These are phyloP conservation scores for Ochropacha duplaris DNA, from an alignment of 2,888 invertebrate genomes.

Conservation along the genomic window DNA sequence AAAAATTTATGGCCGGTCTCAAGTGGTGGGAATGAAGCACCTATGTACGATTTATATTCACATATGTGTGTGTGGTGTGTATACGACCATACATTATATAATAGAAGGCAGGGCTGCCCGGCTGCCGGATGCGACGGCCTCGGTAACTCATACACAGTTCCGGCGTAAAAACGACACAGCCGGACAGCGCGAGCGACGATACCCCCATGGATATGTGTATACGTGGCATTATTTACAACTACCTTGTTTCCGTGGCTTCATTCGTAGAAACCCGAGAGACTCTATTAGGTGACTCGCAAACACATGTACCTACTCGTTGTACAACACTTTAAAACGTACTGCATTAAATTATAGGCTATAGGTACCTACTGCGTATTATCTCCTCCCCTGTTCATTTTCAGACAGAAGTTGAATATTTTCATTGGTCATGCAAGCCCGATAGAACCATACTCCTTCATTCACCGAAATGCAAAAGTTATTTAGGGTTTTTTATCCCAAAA, in stretches of 20 bases:
- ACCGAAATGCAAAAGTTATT: too few relatives aligned
- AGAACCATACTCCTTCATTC: too few relatives aligned
- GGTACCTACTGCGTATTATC: too few relatives aligned
- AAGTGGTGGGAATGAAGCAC: neutral
- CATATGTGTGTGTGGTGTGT: neutral
- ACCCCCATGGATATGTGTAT: slow-evolving; percentile 48
- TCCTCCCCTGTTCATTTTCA: too few relatives aligned
- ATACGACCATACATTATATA: slow-evolving; percentile 33
- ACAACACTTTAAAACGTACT: neutral
- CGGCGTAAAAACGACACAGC: slow-evolving; percentile 70
- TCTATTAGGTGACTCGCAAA: neutral
- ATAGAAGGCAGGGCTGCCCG: slow-evolving; percentile 51
- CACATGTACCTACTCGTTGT: too few relatives aligned
- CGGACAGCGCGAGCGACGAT: slow-evolving; percentile 57
- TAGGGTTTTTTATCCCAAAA: too few relatives aligned
- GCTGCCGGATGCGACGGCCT: slow-evolving; percentile 56
- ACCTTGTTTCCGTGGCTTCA: slow-evolving; percentile 46
- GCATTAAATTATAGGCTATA: too few relatives aligned
- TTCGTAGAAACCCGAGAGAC: slow-evolving; percentile 12
- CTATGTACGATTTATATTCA: neutral
- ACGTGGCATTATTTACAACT: slow-evolving; percentile 57
- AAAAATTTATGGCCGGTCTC: neutral
- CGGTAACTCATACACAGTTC: slow-evolving; percentile 75
- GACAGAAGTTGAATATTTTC: too few relatives aligned
- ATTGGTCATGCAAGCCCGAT: too few relatives aligned